These are phyloP conservation scores for Sphenopsis melanotis DNA, from an alignment of 2,797 vertebrate genomes.

Conservation along the genomic window DNA sequence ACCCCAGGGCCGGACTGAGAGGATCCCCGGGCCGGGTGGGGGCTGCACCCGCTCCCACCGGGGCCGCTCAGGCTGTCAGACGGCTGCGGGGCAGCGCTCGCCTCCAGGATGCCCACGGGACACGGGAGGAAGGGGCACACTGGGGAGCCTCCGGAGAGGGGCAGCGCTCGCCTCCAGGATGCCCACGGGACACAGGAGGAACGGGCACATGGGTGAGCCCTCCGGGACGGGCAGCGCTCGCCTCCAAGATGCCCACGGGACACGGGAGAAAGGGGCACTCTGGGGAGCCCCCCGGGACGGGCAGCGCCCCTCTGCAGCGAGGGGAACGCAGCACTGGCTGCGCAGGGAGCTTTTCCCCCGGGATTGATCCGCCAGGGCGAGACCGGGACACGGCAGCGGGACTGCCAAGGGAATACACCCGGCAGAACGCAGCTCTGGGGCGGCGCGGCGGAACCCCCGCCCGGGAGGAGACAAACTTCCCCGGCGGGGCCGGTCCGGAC, in stretches of 20 bases:
- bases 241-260: too few species aligned
- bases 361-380: too few species aligned
- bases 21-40: too few species aligned
- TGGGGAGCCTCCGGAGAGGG: accelerated
- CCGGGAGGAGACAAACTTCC: not conserved
- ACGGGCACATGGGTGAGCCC: not conserved
- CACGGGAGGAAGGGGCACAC: accelerated
- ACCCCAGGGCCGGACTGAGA: not conserved
- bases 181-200: not conserved
- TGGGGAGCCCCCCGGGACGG: too few species aligned
- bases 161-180: not conserved
- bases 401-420: accelerated
- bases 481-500: not conserved
- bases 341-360: too few species aligned
- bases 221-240: too few species aligned
- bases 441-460: accelerated
- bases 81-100: not conserved
- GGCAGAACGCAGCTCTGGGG: accelerated
- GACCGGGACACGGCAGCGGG: too few species aligned
- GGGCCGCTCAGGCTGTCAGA: not conserved
- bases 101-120: not conserved
- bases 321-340: not conserved
- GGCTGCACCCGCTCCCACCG: too few species aligned
- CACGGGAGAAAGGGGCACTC: too few species aligned
- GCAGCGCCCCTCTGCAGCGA: not conserved